Evolutionary conservation across 2,888 invertebrate genomes (phyloP).

Genomic region (Lathronympha strigana): DNA sequence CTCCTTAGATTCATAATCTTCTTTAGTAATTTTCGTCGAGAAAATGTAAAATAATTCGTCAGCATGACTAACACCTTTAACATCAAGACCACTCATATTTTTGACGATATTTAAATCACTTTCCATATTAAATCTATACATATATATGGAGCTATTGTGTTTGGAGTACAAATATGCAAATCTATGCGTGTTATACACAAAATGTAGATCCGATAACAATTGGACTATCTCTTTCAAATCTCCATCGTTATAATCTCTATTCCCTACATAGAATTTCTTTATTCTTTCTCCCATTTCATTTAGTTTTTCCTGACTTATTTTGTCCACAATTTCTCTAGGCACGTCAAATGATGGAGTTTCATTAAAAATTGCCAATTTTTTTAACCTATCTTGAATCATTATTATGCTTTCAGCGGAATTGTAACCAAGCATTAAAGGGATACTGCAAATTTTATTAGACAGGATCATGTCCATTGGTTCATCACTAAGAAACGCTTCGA

Average conservation of each 20-base stretch:
- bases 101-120: conserved; percentile 53
- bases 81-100: conserved; percentile 41
- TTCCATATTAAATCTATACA: conserved; percentile 53
- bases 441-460: conserved; percentile 36
- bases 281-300: conserved; percentile 49
- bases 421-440: conserved; percentile 47
- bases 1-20: conserved; percentile 55
- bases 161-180: conserved; percentile 48
- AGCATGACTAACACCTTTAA: conserved; percentile 65
- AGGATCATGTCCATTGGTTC: conserved; percentile 40
- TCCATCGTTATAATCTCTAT: conserved; percentile 44
- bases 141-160: conserved; percentile 44
- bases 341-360: conserved; percentile 39
- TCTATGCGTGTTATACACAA: conserved; percentile 47
- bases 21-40: conserved; percentile 55
- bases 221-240: conserved; percentile 44
- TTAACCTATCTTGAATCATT: conserved; percentile 32
- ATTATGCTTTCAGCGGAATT: conserved; percentile 46
- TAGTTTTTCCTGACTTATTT: conserved; percentile 43
- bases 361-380: conserved; percentile 42
- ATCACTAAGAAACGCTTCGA: conserved; percentile 45
- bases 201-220: conserved; percentile 48
- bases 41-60: conserved; percentile 73
- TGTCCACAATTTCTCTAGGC: conserved; percentile 44
- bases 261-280: conserved; percentile 48